Evolutionary conservation across 1,140 invertebrate species (phyloP).

Genomic region (Aradophagus sp.): DNA sequence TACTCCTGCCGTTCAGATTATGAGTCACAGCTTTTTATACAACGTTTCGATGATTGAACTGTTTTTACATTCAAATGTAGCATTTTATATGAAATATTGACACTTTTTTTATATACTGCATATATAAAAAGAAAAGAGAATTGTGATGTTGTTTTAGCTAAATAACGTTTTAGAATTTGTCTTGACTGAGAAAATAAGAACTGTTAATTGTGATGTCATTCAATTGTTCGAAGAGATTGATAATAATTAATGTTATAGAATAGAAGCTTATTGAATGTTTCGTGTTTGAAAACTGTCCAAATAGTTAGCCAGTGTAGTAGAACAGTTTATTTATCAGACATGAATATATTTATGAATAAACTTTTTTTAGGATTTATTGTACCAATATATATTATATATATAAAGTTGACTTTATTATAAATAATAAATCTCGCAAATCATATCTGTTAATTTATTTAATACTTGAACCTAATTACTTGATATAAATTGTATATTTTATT

Average conservation of each 20-base stretch:
- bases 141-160: slow-evolving; percentile 47
- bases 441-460: too few relatives aligned
- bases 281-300: slow-evolving; percentile 45
- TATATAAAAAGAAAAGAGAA: slow-evolving; percentile 33
- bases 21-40: slow-evolving; percentile 36
- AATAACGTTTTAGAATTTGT: slow-evolving; percentile 41
- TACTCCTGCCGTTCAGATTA: slow-evolving; percentile 30
- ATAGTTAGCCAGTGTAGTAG: slow-evolving; percentile 53
- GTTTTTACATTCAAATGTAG: slow-evolving; percentile 46
- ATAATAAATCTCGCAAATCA: too few relatives aligned
- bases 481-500: too few relatives aligned
- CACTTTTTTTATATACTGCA: slow-evolving; percentile 38
- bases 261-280: slow-evolving; percentile 55
- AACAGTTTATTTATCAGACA: slow-evolving; percentile 51
- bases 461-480: too few relatives aligned
- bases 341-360: slow-evolving; percentile 29
- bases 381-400: slow-evolving; percentile 29
- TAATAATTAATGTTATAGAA: slow-evolving; percentile 52
- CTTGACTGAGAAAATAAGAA: slow-evolving; percentile 24
- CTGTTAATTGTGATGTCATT: slow-evolving; percentile 48
- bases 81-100: slow-evolving; percentile 33
- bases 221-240: slow-evolving; percentile 54
- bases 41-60: slow-evolving; percentile 45
- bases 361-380: slow-evolving; percentile 34
- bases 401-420: slow-evolving; percentile 38